These are phyloP conservation scores for Siniperca knerii DNA, from an alignment of 2,113 vertebrate genomes.

Conservation along the genomic window DNA sequence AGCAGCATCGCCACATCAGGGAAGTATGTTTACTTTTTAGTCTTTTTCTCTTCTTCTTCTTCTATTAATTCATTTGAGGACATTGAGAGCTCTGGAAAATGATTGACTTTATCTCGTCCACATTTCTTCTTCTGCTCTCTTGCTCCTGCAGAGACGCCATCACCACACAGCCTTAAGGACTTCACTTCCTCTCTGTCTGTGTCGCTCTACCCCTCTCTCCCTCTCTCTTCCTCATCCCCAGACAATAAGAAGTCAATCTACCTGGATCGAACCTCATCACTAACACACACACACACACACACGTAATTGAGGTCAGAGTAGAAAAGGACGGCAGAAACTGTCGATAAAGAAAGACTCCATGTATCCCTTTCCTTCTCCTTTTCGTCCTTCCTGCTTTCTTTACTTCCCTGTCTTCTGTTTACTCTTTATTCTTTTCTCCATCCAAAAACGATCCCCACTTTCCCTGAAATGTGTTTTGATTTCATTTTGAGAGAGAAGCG, in stretches of 20 bases:
- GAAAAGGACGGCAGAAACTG: constrained; percentile 29
- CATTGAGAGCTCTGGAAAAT: neutral
- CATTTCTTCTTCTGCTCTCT: neutral
- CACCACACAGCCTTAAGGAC: neutral
- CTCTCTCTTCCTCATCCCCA: constrained; percentile 8
- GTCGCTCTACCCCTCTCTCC: too few species aligned
- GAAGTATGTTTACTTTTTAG: neutral
- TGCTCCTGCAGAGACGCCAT: neutral
- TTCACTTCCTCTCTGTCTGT: neutral
- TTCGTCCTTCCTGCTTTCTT: neutral
- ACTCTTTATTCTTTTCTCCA: neutral
- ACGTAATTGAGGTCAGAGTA: constrained; percentile 15
- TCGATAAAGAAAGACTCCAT: constrained; percentile 1
- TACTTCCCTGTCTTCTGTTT: too few species aligned
- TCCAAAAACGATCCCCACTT: neutral
- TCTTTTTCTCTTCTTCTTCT: neutral
- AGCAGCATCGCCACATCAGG: too few species aligned
- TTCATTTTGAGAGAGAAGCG: neutral
- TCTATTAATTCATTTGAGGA: neutral
- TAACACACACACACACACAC: constrained; percentile 22
- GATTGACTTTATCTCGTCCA: neutral
- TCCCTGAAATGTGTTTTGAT: neutral
- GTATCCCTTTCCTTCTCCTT: neutral
- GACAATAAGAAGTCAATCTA: constrained; percentile 37
- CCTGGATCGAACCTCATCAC: constrained; percentile 41